Evolutionary conservation across 2,888 invertebrate species (phyloP).

Genomic region (Bimastos eiseni): DNA sequence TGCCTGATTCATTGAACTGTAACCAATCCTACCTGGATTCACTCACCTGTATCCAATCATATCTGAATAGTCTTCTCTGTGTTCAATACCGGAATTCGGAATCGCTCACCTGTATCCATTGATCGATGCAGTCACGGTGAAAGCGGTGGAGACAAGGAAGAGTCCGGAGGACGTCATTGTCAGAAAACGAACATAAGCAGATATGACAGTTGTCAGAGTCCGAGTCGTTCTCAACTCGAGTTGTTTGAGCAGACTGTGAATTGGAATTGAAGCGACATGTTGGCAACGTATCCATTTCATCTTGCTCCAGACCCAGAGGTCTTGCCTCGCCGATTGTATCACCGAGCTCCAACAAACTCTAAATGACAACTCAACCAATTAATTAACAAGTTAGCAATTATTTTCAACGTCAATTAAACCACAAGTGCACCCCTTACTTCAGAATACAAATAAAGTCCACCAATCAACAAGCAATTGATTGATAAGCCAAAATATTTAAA

Average conservation of each 20-base stretch:
- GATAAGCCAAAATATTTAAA: not conserved
- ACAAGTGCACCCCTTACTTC: no score
- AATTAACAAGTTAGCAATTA: not conserved
- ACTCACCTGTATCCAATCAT: not conserved
- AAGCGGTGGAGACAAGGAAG: conserved; percentile 40
- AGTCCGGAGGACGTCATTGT: conserved; percentile 33
- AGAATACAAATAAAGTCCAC: no score
- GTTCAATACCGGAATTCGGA: not conserved
- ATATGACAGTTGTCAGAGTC: conserved; percentile 33
- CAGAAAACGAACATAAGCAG: conserved; percentile 34
- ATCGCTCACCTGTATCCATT: conserved; percentile 39
- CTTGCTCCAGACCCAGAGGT: conserved; percentile 28
- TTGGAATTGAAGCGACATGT: conserved; percentile 24
- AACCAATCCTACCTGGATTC: not conserved
- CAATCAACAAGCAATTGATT: no score
- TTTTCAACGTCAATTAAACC: not conserved
- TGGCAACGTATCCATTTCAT: conserved; percentile 36
- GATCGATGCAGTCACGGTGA: conserved; percentile 40
- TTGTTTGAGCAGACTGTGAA: not conserved
- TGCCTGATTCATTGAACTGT: not conserved
- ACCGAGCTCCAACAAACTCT: conserved; percentile 34
- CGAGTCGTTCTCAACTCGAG: not conserved
- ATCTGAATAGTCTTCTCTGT: not conserved
- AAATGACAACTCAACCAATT: not conserved
- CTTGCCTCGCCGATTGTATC: conserved; percentile 30